Conservation (phyloP, 2,113 vertebrate genomes). For the Chloropsis cyanopogon region DNA sequence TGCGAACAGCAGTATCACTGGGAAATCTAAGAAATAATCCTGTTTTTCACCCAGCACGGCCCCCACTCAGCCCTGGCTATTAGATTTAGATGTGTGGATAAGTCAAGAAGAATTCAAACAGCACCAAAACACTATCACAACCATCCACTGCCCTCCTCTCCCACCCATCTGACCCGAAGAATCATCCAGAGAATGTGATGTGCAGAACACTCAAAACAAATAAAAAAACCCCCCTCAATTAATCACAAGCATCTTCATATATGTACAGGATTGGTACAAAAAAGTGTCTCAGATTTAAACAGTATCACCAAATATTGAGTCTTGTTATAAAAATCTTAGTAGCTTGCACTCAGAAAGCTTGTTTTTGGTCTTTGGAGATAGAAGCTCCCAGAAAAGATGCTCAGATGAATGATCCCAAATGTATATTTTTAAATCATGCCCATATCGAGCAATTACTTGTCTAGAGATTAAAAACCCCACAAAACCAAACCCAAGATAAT, state of each 20-base stretch:
- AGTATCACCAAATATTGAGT: not conserved
- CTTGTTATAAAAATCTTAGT: not conserved
- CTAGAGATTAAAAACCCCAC: not conserved
- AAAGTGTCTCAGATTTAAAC: not conserved
- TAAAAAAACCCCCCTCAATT: not conserved
- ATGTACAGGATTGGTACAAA: not conserved
- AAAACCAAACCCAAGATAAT: not conserved
- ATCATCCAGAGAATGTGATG: accelerated
- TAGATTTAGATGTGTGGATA: not conserved
- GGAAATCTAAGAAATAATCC: not conserved
- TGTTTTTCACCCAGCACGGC: not conserved
- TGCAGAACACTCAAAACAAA: not conserved
- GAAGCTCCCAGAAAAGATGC: not conserved
- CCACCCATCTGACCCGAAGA: not conserved
- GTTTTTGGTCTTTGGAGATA: not conserved
- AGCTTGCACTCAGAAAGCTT: not conserved
- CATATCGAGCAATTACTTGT: not conserved
- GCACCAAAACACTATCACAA: not conserved
- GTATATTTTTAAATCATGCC: not conserved
- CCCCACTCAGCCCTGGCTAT: not conserved
- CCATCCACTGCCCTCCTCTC: not conserved
- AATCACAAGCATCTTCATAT: not conserved
- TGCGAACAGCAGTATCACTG: not conserved
- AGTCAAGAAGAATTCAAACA: not conserved
- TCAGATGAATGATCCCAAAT: not conserved